phyloP scores from a whole-genome alignment of 92 coral and sea anemone species.

The Epizoanthus ramosus region DNA sequence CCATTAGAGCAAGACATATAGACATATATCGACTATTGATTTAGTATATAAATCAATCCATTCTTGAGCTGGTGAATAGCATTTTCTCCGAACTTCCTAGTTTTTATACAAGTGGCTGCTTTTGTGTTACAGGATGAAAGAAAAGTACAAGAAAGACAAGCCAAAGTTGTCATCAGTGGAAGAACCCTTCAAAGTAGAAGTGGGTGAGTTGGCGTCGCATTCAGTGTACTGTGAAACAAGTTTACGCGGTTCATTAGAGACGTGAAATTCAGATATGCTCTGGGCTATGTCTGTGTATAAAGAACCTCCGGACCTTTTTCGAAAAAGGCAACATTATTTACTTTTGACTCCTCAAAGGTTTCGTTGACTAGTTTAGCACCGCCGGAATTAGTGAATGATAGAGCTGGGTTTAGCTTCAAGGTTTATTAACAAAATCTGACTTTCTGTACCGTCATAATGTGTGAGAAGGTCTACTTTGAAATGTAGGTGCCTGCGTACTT shows the following conservation, averaged over 20 bases:
- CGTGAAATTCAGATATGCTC: not conserved
- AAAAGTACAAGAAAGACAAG: slow-evolving; percentile 22
- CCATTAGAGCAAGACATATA: too few relatives aligned
- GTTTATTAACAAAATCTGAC: too few relatives aligned
- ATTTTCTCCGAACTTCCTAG: too few relatives aligned
- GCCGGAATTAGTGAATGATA: too few relatives aligned
- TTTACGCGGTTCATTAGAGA: not conserved
- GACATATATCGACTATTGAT: too few relatives aligned
- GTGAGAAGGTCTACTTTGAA: too few relatives aligned
- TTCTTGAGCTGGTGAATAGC: too few relatives aligned
- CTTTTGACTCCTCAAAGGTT: not conserved
- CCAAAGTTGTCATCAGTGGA: not conserved
- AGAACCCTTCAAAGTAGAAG: not conserved
- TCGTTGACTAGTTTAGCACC: too few relatives aligned
- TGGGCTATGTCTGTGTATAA: not conserved
- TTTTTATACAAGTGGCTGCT: not conserved
- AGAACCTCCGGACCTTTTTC: not conserved
- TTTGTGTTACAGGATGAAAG: slow-evolving; percentile 35
- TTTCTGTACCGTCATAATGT: too few relatives aligned
- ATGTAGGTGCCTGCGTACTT: not conserved
- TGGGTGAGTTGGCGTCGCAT: slow-evolving; percentile 5
- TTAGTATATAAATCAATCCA: too few relatives aligned
- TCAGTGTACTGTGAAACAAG: not conserved
- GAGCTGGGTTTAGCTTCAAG: too few relatives aligned
- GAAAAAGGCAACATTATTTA: not conserved